Percentiles rank a stretch among this genome's conserved stretches.
Conservation (phyloP, 2,888 invertebrate genomes). For the Nyleta sp. region DNA sequence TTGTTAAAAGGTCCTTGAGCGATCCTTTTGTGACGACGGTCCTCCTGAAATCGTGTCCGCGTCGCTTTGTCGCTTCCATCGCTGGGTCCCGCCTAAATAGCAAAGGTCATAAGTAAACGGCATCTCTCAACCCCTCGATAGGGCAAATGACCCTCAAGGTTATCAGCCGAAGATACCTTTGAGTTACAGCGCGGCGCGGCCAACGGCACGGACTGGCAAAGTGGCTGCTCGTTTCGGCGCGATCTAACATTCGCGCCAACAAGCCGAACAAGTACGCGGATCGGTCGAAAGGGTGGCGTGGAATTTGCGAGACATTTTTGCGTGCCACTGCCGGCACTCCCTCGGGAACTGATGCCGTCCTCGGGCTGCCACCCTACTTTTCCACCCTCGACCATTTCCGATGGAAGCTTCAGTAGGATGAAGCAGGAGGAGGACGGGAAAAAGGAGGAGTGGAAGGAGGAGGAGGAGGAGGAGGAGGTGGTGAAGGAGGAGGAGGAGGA, state of each 20-base stretch:
- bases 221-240: too few species aligned
- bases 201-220: too few species aligned
- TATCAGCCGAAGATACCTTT: slow-evolving; percentile 6
- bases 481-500: slow-evolving; percentile 66
- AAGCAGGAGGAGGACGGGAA: slow-evolving; percentile 43
- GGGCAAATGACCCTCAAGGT: slow-evolving; percentile 6
- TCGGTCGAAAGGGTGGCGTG: slow-evolving; percentile 36
- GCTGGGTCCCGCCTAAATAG: background rate
- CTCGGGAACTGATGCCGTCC: slow-evolving; percentile 55
- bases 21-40: too few species aligned
- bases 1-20: too few species aligned
- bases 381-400: slow-evolving; percentile 64
- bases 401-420: slow-evolving; percentile 66
- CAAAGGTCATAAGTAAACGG: slow-evolving; percentile 18
- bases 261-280: background rate
- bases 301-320: slow-evolving; percentile 70
- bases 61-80: too few species aligned
- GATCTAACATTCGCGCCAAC: too few species aligned
- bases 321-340: slow-evolving; percentile 68
- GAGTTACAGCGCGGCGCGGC: background rate
- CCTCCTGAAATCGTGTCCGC: too few species aligned
- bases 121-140: background rate
- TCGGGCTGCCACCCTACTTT: slow-evolving; percentile 61
- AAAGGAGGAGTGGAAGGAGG: slow-evolving; percentile 70
- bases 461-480: slow-evolving; percentile 68